Conservation (phyloP, 2,797 vertebrate species). For the Malurus leucopterus region DNA sequence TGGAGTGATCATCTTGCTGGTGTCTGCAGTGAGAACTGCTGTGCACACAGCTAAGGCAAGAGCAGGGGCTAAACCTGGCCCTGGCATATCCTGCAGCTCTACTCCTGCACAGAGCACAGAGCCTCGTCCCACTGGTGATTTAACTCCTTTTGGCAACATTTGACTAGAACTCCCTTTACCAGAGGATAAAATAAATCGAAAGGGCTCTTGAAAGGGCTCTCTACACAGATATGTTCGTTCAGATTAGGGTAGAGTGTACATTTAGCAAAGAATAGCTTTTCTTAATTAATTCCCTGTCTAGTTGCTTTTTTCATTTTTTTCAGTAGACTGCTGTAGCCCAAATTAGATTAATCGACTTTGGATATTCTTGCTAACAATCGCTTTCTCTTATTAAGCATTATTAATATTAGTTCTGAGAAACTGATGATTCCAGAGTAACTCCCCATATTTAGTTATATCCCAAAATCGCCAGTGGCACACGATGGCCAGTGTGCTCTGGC, state of each 20-base stretch:
- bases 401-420: constrained; percentile 29
- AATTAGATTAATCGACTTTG: constrained; percentile 15
- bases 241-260: neutral
- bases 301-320: neutral
- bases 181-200: constrained; percentile 18
- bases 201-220: neutral
- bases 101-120: neutral
- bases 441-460: neutral
- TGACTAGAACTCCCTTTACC: constrained; percentile 27
- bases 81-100: neutral
- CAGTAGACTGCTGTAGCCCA: neutral
- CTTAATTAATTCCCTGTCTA: constrained; percentile 48
- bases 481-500: neutral
- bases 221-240: neutral
- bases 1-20: neutral
- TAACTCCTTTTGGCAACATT: constrained; percentile 32
- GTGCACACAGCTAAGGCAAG: neutral
- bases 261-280: constrained; percentile 12
- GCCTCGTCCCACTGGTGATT: neutral
- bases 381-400: constrained; percentile 22
- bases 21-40: neutral
- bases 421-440: neutral
- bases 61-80: neutral
- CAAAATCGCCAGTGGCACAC: neutral
- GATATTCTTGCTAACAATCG: constrained; percentile 5